Conservation (phyloP, 2,113 vertebrate genomes). For the Oreochromis niloticus region DNA sequence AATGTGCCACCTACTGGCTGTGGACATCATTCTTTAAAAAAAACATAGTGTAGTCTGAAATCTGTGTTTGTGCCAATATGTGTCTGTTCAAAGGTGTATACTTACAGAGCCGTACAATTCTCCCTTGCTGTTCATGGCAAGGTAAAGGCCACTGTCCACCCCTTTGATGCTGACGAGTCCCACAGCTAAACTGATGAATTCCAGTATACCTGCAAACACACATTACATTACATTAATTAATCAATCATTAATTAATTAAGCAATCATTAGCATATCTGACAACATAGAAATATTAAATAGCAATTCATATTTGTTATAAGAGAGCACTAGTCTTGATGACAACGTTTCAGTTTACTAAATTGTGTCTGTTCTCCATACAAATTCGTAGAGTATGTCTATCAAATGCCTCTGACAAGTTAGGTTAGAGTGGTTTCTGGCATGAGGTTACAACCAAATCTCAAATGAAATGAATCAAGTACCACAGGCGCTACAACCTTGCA, state of each 20-base stretch:
- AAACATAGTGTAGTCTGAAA: neutral
- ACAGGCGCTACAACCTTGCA: neutral
- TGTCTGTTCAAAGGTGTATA: slow-evolving; percentile 10
- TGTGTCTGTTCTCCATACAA: neutral
- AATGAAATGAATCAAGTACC: slow-evolving; percentile 16
- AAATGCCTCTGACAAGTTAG: slow-evolving; percentile 11
- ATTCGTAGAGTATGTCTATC: neutral
- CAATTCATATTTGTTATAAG: neutral
- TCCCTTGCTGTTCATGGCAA: slow-evolving; percentile 94
- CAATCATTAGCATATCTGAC: neutral
- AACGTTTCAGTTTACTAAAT: neutral
- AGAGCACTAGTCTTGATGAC: neutral
- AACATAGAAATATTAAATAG: neutral
- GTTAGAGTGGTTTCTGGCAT: neutral
- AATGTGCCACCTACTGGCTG: slow-evolving; percentile 9
- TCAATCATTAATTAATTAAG: neutral
- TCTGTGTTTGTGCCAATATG: neutral
- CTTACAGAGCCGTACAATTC: slow-evolving; percentile 95
- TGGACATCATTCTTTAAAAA: neutral
- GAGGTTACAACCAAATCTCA: slow-evolving; percentile 10
- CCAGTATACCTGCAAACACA: slow-evolving; percentile 86
- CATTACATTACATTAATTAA: neutral
- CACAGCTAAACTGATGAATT: slow-evolving; percentile 98
- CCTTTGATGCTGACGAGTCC: slow-evolving; percentile 97
- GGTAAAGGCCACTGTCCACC: slow-evolving; percentile 97